Conservation (phyloP, 2,888 invertebrate species). For the Limnephilus marmoratus region DNA sequence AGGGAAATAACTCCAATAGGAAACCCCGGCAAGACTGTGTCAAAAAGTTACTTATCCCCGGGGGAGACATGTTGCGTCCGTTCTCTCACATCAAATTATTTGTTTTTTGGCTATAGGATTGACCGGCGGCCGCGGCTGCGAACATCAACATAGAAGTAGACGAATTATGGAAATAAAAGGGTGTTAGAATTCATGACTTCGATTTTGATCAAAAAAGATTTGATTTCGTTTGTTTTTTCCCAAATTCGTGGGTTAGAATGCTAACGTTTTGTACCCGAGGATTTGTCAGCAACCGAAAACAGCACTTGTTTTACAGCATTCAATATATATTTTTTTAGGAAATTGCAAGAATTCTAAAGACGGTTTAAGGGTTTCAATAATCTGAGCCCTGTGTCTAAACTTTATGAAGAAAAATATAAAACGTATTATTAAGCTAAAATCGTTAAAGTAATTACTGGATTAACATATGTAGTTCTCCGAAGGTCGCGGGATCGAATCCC, state of each 20-base stretch:
- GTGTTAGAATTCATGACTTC: background rate
- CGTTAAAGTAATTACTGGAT: too few species aligned
- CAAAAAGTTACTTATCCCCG: slow-evolving; percentile 4
- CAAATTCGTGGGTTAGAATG: background rate
- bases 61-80: background rate
- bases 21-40: background rate
- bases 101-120: slow-evolving; percentile 10
- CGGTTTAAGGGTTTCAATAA: too few species aligned
- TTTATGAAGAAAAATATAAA: too few species aligned
- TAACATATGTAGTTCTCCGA: too few species aligned
- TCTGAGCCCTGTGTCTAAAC: too few species aligned
- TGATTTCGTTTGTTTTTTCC: background rate
- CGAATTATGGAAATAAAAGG: background rate
- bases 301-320: too few species aligned
- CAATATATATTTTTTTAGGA: background rate
- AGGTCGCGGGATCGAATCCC: too few species aligned
- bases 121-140: background rate
- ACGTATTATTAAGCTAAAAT: too few species aligned
- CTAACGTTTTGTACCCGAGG: too few species aligned
- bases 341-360: background rate
- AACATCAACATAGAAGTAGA: background rate
- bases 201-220: background rate
- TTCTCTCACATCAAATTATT: slow-evolving; percentile 23
- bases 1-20: background rate
- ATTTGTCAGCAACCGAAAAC: too few species aligned